These are phyloP conservation scores for Cinara cedri DNA, from an alignment of 2,888 invertebrate genomes.

Conservation along the genomic window DNA sequence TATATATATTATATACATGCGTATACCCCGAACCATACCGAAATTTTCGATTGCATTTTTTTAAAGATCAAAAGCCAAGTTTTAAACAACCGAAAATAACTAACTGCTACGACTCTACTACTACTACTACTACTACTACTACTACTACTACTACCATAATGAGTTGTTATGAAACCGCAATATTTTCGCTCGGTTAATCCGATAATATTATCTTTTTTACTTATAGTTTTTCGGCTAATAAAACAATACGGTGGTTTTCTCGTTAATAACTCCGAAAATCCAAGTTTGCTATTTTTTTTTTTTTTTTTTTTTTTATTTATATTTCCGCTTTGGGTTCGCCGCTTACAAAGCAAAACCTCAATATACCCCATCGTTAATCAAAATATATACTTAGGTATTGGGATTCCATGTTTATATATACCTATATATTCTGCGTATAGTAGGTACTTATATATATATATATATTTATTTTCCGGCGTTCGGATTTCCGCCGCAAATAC, in stretches of 20 bases:
- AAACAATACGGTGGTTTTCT: constrained; percentile 1
- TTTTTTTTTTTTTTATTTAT: too few relatives aligned
- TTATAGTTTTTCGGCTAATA: background rate
- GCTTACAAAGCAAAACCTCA: background rate
- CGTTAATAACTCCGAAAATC: background rate
- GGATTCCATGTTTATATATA: too few relatives aligned
- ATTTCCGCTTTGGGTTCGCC: background rate
- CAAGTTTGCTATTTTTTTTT: background rate
- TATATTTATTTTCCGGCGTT: background rate
- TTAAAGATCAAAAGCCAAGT: background rate
- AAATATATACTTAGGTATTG: background rate
- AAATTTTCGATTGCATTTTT: too few relatives aligned
- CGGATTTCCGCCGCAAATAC: background rate
- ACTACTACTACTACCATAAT: too few relatives aligned
- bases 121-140: too few relatives aligned
- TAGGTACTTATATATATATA: too few relatives aligned
- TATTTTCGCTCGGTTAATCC: background rate
- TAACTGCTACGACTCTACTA: too few relatives aligned
- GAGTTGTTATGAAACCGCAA: background rate
- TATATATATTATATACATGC: too few relatives aligned
- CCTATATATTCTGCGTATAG: too few relatives aligned
- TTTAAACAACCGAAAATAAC: background rate
- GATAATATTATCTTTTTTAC: background rate
- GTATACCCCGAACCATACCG: too few relatives aligned
- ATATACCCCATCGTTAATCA: background rate